Conservation (phyloP, 1,140 invertebrate genomes). For the Lordiphosa stackelbergi region DNA sequence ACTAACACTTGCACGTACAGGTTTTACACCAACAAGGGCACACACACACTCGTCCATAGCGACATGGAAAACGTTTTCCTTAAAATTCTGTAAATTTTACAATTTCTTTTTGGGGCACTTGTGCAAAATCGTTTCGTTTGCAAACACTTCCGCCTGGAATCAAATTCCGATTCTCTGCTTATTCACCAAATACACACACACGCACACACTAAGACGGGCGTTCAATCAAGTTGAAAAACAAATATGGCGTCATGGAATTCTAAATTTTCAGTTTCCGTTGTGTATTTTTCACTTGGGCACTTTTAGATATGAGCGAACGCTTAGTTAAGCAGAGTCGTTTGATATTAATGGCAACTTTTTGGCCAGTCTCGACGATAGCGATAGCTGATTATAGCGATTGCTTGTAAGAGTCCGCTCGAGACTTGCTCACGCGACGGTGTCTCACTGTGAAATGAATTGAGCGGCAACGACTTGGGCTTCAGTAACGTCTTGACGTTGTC, state of each 20-base stretch:
- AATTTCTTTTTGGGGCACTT: conserved; percentile 9
- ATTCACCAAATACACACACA: conserved; percentile 2
- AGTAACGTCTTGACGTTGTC: background rate
- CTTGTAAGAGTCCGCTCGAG: conserved; percentile 29
- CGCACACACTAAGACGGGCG: conserved; percentile 18
- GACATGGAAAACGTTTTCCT: conserved; percentile 11
- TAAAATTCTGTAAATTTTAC: conserved; percentile 15
- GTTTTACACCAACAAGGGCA: conserved; percentile 28
- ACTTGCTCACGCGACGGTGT: conserved; percentile 51
- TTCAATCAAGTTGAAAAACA: conserved; percentile 57
- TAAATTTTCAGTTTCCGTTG: conserved; percentile 34
- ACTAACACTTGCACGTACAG: conserved; percentile 28
- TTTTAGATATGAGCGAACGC: conserved; percentile 3
- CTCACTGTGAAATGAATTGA: conserved; percentile 59
- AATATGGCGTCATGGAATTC: conserved; percentile 63
- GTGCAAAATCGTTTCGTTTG: conserved; percentile 9
- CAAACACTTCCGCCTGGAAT: conserved; percentile 18
- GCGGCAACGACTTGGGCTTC: conserved; percentile 2
- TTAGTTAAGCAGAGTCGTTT: conserved; percentile 22
- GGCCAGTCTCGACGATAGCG: conserved; percentile 6
- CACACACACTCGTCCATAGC: conserved; percentile 45
- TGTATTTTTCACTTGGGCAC: conserved; percentile 23
- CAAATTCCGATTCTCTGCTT: conserved; percentile 8
- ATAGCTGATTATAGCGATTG: conserved; percentile 1
- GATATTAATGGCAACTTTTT: conserved; percentile 9